These are phyloP conservation scores for Molossus alvarezi DNA, from an alignment of 2,797 vertebrate species.

Conservation along the genomic window DNA sequence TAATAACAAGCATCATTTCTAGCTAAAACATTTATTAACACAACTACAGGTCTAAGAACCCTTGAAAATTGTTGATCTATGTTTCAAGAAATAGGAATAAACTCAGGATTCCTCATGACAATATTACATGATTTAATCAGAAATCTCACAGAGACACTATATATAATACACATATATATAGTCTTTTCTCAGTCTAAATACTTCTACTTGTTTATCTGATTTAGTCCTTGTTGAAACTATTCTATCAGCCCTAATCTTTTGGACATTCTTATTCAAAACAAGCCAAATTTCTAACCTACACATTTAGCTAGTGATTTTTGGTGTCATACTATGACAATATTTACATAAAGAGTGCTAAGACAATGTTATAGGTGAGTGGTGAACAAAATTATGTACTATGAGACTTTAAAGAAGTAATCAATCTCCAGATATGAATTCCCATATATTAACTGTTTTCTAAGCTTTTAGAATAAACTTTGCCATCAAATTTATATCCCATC, in stretches of 20 bases:
- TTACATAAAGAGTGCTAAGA: neutral
- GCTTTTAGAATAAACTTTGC: neutral
- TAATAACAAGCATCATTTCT: neutral
- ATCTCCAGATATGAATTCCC: neutral
- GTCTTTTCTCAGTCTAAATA: neutral
- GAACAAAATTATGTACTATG: neutral
- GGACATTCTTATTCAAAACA: neutral
- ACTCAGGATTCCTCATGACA: neutral
- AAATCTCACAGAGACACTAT: neutral
- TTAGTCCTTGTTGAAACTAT: constrained; percentile 7
- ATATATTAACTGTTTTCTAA: constrained; percentile 22
- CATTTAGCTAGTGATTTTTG: neutral
- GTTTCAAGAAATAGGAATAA: neutral
- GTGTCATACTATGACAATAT: neutral
- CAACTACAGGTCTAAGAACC: neutral
- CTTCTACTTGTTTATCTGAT: neutral
- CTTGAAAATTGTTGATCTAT: neutral
- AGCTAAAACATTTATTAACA: neutral
- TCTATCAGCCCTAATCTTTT: neutral
- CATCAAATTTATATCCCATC: neutral
- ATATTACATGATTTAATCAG: neutral
- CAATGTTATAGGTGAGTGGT: neutral
- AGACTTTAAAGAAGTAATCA: neutral
- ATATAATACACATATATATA: neutral
- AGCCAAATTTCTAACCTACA: neutral